phyloP scores from a whole-genome alignment of 2,888 invertebrate genomes.

The Aethes cnicana region DNA sequence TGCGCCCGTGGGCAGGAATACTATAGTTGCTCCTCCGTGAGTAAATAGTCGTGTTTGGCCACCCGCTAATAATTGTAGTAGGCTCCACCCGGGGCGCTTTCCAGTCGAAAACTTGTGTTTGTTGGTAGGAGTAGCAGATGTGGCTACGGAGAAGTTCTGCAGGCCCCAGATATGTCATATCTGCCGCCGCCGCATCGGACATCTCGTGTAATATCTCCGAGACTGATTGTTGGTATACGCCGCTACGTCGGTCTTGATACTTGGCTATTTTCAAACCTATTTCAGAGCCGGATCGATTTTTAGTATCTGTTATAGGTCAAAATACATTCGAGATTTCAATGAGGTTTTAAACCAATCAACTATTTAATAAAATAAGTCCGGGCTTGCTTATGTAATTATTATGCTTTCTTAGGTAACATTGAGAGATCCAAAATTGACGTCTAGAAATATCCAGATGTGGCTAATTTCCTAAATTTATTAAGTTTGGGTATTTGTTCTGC shows the following conservation, averaged over 20 bases:
- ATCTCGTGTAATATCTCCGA: conserved; percentile 57
- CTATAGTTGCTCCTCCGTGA: conserved; percentile 57
- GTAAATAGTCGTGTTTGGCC: conserved; percentile 78
- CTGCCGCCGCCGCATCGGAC: conserved; percentile 59
- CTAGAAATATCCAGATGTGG: no score
- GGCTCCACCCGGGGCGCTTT: conserved; percentile 67
- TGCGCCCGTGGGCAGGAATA: conserved; percentile 47
- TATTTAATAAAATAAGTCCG: no score
- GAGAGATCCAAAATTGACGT: no score
- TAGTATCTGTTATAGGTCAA: no score
- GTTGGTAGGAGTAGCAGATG: conserved; percentile 54
- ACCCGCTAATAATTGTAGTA: conserved; percentile 71
- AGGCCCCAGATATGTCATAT: conserved; percentile 78
- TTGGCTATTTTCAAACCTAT: conserved; percentile 23
- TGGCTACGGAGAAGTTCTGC: conserved; percentile 78
- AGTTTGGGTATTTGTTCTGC: no score
- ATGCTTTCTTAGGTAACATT: no score
- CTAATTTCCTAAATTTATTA: no score
- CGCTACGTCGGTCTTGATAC: conserved; percentile 42
- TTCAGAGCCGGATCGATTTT: not conserved
- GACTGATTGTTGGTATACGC: conserved; percentile 58
- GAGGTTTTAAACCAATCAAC: no score
- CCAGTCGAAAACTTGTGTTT: conserved; percentile 60
- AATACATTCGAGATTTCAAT: no score
- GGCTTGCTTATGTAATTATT: no score